Evolutionary conservation across 2,113 vertebrate species (phyloP).

Genomic region (Acanthochromis polyacanthus): DNA sequence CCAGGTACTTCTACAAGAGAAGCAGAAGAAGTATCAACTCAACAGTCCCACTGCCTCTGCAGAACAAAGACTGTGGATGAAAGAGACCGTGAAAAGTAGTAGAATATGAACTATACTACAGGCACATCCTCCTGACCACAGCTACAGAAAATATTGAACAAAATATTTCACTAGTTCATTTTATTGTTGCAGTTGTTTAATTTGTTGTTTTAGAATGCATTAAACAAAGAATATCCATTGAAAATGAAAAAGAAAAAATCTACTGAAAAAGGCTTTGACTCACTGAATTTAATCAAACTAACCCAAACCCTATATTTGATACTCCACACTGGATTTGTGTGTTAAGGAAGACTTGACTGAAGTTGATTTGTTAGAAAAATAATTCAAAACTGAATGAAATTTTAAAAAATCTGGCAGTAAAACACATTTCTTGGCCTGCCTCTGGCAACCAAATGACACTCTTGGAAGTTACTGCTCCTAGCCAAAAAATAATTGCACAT

Average conservation of each 20-base stretch:
- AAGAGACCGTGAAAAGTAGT: neutral
- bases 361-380: neutral
- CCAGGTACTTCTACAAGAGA: constrained; percentile 38
- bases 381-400: neutral
- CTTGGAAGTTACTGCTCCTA: too few species aligned
- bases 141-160: too few species aligned
- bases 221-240: too few species aligned
- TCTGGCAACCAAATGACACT: too few species aligned
- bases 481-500: too few species aligned
- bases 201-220: neutral
- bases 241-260: too few species aligned
- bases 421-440: neutral
- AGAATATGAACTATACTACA: neutral
- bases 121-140: neutral
- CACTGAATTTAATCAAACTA: too few species aligned
- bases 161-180: neutral
- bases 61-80: neutral
- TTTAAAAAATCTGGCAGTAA: neutral
- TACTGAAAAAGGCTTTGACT: too few species aligned
- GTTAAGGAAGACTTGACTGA: neutral
- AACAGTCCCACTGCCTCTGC: constrained; percentile 2
- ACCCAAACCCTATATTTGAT: too few species aligned
- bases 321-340: neutral
- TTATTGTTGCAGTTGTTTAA: neutral
- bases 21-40: constrained; percentile 31